phyloP scores from a whole-genome alignment of 2,888 invertebrate species.

The Gymnoscelis rufifasciata region DNA sequence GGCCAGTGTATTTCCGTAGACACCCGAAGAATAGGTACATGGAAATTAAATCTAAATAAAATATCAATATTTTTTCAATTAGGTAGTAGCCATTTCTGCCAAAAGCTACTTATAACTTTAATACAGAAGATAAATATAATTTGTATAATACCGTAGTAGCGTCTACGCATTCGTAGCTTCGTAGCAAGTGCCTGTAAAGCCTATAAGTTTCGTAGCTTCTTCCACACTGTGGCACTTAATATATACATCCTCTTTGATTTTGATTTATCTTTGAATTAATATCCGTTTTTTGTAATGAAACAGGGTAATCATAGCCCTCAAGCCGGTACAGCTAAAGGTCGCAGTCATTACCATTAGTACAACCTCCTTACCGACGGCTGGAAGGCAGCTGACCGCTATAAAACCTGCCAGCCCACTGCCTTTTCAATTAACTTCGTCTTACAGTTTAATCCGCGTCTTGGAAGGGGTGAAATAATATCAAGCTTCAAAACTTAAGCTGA shows the following conservation, averaged over 20 bases:
- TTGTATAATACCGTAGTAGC: not conserved
- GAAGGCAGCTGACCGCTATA: constrained; percentile 49
- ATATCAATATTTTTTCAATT: too few relatives aligned
- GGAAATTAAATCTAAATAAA: too few relatives aligned
- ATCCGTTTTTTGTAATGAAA: not conserved
- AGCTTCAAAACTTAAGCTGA: not conserved
- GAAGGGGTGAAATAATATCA: constrained; percentile 9
- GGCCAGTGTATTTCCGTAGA: too few relatives aligned
- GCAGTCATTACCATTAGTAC: constrained; percentile 48
- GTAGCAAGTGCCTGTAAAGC: constrained; percentile 9
- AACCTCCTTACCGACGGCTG: constrained; percentile 30
- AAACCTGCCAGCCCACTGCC: constrained; percentile 47
- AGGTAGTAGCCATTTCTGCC: too few relatives aligned
- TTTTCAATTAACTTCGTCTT: constrained; percentile 62
- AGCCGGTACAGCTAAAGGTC: constrained; percentile 25
- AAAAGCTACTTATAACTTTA: too few relatives aligned
- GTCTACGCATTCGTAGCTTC: constrained; percentile 13
- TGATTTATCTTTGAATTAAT: too few relatives aligned
- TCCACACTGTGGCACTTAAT: too few relatives aligned
- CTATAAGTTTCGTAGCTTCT: not conserved
- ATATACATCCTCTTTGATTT: too few relatives aligned
- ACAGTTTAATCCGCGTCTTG: constrained; percentile 45
- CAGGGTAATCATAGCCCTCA: constrained; percentile 6
- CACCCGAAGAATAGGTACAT: not conserved
- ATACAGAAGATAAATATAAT: too few relatives aligned